Base-by-base conservation (phyloP, 2,797 vertebrate genomes). In the Scleropages formosus region DNA sequence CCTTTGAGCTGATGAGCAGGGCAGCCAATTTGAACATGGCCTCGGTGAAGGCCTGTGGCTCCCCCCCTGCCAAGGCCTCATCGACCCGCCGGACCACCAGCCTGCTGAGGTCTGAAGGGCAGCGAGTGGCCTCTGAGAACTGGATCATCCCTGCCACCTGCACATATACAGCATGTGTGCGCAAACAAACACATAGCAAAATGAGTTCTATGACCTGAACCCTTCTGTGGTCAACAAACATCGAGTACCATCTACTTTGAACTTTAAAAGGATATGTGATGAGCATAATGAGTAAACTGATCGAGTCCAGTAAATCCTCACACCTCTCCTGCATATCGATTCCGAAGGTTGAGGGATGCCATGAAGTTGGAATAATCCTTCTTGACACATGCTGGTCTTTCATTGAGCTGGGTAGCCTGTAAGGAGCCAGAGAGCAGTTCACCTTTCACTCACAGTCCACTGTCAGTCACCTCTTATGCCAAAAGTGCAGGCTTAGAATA, bases 341-440 rank as follows among this genome's bases (percentile, higher is more conserved):
- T 99, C 18, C 97, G 94, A 77, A 99, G 80, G 82, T 98, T 98
- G 31, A 99, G 94, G 2, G 97, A 98, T 0, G 96, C 95, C 96
- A 99, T 98, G 88, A 99, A 99, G 87, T 95, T 99, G 86, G 97
- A 99, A 84, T 98, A 99, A 84, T 99, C 97, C 82, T 98, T 98
- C 89, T 98, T 99, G 81, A 99, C 95, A 68, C 97, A 99, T 4
- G 93, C 90, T 1, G 97, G 97, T 79, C 96, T 94, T 84, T 98
- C 97, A 0, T 94, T 97, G 76, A 99, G 90, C 86, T 98, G 97
- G 18, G 94, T 96, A 73, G 87, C 89, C 97, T 98, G 22, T 4
- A 79, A 0, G 44, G n/a, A 65, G 8, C 31, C 31, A 39, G 44
- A 58, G 11, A 80, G 11, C 44, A 24, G 6, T n/a, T n/a, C 16